Evolutionary conservation across 2,888 invertebrate genomes (phyloP), one percentile per base, ranked within the genome.

Genomic region (Calliphora vomitoria): DNA sequence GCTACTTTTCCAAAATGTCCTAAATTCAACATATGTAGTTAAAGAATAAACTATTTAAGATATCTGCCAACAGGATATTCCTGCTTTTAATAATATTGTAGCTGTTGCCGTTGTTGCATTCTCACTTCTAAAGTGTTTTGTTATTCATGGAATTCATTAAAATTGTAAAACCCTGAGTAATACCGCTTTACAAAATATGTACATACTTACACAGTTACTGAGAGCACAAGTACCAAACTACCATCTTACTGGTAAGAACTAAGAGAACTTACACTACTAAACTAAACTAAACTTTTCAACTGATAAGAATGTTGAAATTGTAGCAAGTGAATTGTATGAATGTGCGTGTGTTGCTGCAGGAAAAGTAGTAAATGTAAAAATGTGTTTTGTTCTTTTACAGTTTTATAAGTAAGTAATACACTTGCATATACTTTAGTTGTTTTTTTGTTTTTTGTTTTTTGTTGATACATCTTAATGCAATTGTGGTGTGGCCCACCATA

Each of bases 61-160:
- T 1, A n/a, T 11, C 83, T 78, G 78, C n/a, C 3, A n/a, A 18
- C 8, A 44, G 31, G 20, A 47, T 55, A 25, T 44, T 81, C 53
- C 50, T 58, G 8, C 15, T 75, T 35, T 13, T 53, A 31, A 82
- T 41, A 35, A 72, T n/a, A 8, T 47, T 53, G 31, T 53, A 66
- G 69, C 47, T 72, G 44, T 31, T 74, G 60, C 58, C 55, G 60
- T 60, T 82, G n/a, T 31, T 79, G 62, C 62, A 82, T 74, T 86
- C 50, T 60, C 72, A 68, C 76, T 72, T 35, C 47, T 20, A 82
- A 74, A 78, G 74, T 79, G 55, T 82, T 86, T 82, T 79, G 82
- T 82, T 86, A 86, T 86, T 86, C 86, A 86, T 86, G 74, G 79
- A 86, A 82, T 86, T 86, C 69, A 86, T 86, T 86, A 86, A 86